Base-by-base conservation (phyloP, 2,888 invertebrate species). In the Acleris laterana region DNA sequence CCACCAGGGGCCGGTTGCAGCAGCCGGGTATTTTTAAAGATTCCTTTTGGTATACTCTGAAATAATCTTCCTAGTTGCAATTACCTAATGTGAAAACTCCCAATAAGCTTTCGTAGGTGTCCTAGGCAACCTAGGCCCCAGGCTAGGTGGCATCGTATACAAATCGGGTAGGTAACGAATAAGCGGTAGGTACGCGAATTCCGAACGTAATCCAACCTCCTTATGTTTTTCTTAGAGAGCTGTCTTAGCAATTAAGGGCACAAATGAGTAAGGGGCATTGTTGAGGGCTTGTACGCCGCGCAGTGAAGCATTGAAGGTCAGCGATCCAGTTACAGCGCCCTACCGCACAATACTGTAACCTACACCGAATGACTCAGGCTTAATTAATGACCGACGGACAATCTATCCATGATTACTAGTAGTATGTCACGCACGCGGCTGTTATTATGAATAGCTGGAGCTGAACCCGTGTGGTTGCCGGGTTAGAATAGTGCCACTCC, bases 221-320 rank as follows among this genome's bases (percentile, higher is more conserved):
- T n/a, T 3, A 16, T 7, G n/a, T 44, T 68, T 57, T 60, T 59
- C 20, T 62, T 20, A 55, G 59, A 70, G 61, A 72, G 69, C 74
- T 76, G 74, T 77, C 74, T 44, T 66, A 70, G 70, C 72, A 62
- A 79, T 75, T 78, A 76, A 74, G 79, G 79, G 73, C 71, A 59
- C 73, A 74, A 75, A 71, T 73, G 65, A 74, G 74, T 74, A 76
- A 80, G 74, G 77, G 75, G 72, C 77, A 80, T 78, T 81, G 76
- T 77, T 70, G 75, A 79, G 77, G 75, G 77, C 72, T 77, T 80
- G 80, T 78, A 81, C 81, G 80, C 76, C 78, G 78, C 72, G 73
- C 78, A 80, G 80, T 76, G 80, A 81, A 78, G 80, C 82, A 82
- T 77, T 77, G 83, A 85, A 86, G 85, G 86, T 81, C 76, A 77